Percentiles rank a stretch among this genome's conserved stretches.
These are phyloP conservation scores for Epiblema foenella DNA, from an alignment of 2,888 invertebrate genomes.

Conservation along the genomic window DNA sequence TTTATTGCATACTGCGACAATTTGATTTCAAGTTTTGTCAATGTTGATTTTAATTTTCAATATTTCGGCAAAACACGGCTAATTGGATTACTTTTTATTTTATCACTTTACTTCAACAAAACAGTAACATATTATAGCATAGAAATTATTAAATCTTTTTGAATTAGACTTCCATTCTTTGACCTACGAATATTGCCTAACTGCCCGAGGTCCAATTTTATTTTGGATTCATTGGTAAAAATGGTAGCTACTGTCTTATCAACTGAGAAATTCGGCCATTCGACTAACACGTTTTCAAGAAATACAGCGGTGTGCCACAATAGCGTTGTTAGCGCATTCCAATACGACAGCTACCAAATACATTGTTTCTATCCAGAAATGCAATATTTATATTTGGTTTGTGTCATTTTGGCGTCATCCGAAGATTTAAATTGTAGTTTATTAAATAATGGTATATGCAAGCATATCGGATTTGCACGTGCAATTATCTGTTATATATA, in stretches of 20 bases:
- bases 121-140: too few species aligned
- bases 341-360: constrained; percentile 3
- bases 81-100: not conserved
- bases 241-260: not conserved
- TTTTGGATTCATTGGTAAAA: not conserved
- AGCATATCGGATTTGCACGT: not conserved
- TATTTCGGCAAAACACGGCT: constrained; percentile 3
- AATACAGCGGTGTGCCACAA: not conserved
- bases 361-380: not conserved
- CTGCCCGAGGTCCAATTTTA: not conserved
- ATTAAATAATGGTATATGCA: constrained; percentile 15
- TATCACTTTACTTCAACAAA: constrained; percentile 8
- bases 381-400: not conserved
- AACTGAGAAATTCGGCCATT: not conserved
- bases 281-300: not conserved
- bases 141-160: too few species aligned
- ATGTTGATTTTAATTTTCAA: constrained; percentile 26
- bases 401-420: not conserved
- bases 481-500: constrained; percentile 44
- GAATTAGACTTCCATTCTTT: too few species aligned
- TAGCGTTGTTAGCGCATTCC: not conserved
- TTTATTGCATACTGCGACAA: constrained; percentile 26
- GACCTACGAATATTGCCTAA: not conserved
- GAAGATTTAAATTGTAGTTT: not conserved
- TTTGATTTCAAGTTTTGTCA: constrained; percentile 25